Evolutionary conservation across 2,888 invertebrate genomes (phyloP), one percentile per base, ranked within the genome.

Genomic region (Criorhina ranunculi): DNA sequence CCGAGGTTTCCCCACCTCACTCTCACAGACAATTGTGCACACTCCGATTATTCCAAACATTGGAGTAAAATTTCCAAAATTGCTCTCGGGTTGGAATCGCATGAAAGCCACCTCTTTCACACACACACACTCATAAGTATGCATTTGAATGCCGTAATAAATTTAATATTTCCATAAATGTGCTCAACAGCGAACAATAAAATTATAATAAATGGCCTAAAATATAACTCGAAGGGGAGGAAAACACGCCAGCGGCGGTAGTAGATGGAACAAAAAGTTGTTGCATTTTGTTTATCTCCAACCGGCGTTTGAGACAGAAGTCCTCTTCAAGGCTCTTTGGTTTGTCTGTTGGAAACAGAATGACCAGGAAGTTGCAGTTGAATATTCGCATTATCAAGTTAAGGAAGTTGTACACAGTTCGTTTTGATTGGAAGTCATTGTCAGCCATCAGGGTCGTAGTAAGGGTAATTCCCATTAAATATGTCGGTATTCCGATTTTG

Each of bases 91-190:
- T n/a, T 70, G 67, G 67, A 73, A 73, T 73, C 79, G 53, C 79
- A 62, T 80, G 69, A 80, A 85, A 80, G 51, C 70, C 15, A n/a
- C 5, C 64, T 51, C 33, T 46, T 60, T 59, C 29, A 62, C 62
- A 53, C 44, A 81, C 35, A 42, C 24, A 19, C 44, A n/a, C 46
- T 72, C 53, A 42, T n/a, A n/a, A n/a, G n/a, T n/a, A n/a, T 75
- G 69, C 70, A 80, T 80, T 80, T 85, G 79, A 80, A 79, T 80
- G 75, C 59, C 57, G 70, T 76, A 85, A 85, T 85, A 85, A 76
- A 85, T 80, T 80, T 76, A 66, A 70, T 85, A 76, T 80, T 75
- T 55, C 75, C 75, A 80, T 69, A 67, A 76, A 80, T 85, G 69
- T 72, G 76, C 75, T 77, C 81, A 81, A 81, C 76, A 67, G 72